Evolutionary conservation across 2,797 vertebrate genomes (phyloP).

Genomic region (Sciurus vulgaris): DNA sequence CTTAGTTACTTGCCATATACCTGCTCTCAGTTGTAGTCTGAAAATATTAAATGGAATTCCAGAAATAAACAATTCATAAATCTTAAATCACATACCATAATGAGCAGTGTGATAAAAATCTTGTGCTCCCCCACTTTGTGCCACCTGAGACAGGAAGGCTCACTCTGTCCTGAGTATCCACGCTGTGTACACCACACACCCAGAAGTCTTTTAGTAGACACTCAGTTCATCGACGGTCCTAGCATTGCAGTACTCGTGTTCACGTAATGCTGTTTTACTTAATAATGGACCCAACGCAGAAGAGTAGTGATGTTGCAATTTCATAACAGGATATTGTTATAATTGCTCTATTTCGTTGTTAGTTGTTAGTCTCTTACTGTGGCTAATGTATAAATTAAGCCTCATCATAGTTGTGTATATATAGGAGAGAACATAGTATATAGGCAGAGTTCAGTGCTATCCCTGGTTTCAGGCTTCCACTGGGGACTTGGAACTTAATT

Average conservation of each 20-base stretch:
- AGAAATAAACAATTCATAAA: not conserved
- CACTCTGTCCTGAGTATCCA: not conserved
- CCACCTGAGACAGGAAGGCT: not conserved
- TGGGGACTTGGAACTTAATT: not conserved
- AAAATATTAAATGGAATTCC: not conserved
- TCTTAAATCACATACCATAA: not conserved
- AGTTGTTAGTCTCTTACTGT: not conserved
- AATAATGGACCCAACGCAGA: not conserved
- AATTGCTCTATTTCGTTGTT: not conserved
- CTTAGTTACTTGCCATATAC: not conserved
- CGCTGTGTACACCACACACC: not conserved
- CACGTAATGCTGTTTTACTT: not conserved
- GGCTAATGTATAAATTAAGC: not conserved
- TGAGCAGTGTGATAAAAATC: not conserved
- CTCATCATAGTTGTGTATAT: not conserved
- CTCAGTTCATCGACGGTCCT: not conserved
- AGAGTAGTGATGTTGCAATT: not conserved
- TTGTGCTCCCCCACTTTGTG: not conserved
- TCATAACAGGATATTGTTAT: not conserved
- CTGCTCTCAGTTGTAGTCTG: not conserved
- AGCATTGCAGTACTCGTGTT: not conserved
- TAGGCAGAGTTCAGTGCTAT: not conserved
- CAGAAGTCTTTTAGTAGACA: not conserved
- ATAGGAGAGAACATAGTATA: not conserved
- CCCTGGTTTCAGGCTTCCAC: not conserved